Conservation (phyloP, 2,797 vertebrate species). For the Fistularia commersonii region DNA sequence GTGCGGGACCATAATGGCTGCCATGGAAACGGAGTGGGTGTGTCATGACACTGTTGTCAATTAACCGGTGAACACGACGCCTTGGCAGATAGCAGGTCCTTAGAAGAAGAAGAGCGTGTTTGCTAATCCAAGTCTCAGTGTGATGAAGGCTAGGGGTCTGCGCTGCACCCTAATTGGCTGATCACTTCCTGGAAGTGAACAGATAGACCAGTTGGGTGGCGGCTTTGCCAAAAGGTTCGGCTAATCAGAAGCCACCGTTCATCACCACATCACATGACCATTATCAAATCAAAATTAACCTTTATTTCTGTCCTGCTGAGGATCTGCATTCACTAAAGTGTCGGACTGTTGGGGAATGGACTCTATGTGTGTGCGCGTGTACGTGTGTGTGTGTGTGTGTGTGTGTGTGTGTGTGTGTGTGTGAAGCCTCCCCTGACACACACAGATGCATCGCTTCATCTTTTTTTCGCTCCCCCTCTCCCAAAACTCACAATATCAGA, state of each 20-base stretch:
- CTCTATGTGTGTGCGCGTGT: too few species aligned
- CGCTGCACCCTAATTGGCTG: conserved; percentile 29
- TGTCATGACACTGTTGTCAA: too few species aligned
- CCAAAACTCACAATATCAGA: conserved; percentile 21
- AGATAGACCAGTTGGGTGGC: conserved; percentile 18
- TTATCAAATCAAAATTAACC: too few species aligned
- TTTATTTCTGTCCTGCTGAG: background rate
- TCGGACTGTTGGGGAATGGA: too few species aligned
- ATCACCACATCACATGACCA: too few species aligned
- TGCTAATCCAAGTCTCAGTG: too few species aligned
- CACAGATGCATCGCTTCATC: conserved; percentile 47
- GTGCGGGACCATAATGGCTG: background rate
- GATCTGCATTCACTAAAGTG: too few species aligned
- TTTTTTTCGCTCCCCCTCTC: conserved; percentile 16
- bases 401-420: background rate
- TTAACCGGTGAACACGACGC: too few species aligned
- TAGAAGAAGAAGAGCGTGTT: too few species aligned
- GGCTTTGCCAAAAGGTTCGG: conserved; percentile 6
- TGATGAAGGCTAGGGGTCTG: conserved; percentile 3
- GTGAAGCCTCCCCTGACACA: conserved; percentile 33
- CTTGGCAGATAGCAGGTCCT: too few species aligned
- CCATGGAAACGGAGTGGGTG: background rate
- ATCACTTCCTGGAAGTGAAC: conserved; percentile 3
- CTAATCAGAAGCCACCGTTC: conserved; percentile 9
- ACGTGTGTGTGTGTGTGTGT: background rate